Percentiles rank a stretch among this genome's conserved stretches.
Evolutionary conservation across 2,797 vertebrate species (phyloP).

Genomic region (Columba guinea): DNA sequence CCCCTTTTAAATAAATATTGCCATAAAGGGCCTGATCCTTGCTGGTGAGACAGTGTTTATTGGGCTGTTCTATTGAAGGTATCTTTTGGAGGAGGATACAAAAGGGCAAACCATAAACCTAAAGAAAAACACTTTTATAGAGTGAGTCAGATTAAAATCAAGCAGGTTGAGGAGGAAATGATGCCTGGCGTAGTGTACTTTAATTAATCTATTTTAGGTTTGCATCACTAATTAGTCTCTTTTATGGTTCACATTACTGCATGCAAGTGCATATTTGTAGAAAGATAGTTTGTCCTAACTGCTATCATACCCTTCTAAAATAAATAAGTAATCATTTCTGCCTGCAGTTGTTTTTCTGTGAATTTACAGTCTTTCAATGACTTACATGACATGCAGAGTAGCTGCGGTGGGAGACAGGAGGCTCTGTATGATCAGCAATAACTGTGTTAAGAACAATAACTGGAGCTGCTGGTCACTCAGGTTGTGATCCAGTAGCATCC

Average conservation of each 20-base stretch:
- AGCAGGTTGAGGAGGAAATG: slow-evolving; percentile 6
- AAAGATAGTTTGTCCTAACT: not conserved
- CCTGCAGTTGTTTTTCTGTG: not conserved
- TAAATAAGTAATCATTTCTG: not conserved
- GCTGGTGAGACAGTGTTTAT: not conserved
- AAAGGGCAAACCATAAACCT: not conserved
- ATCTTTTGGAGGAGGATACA: not conserved
- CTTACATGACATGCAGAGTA: not conserved
- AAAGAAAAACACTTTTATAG: slow-evolving; percentile 29
- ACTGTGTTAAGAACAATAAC: not conserved
- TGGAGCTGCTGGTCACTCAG: not conserved
- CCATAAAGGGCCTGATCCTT: not conserved
- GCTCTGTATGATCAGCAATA: not conserved
- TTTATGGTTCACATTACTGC: slow-evolving; percentile 6
- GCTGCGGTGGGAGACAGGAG: not conserved
- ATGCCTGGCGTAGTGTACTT: slow-evolving; percentile 22
- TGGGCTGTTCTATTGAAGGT: not conserved
- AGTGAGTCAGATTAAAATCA: slow-evolving; percentile 10
- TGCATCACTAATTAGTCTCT: slow-evolving; percentile 42
- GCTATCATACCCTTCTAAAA: slow-evolving; percentile 26
- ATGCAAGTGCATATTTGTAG: not conserved
- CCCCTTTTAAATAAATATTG: not conserved
- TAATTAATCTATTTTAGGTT: slow-evolving; percentile 41
- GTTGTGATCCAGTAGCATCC: not conserved
- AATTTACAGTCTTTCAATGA: not conserved